Percentiles rank a stretch among this genome's conserved stretches.
These are phyloP conservation scores for Salvelinus namaycush DNA, from an alignment of 2,113 vertebrate species.

Conservation along the genomic window DNA sequence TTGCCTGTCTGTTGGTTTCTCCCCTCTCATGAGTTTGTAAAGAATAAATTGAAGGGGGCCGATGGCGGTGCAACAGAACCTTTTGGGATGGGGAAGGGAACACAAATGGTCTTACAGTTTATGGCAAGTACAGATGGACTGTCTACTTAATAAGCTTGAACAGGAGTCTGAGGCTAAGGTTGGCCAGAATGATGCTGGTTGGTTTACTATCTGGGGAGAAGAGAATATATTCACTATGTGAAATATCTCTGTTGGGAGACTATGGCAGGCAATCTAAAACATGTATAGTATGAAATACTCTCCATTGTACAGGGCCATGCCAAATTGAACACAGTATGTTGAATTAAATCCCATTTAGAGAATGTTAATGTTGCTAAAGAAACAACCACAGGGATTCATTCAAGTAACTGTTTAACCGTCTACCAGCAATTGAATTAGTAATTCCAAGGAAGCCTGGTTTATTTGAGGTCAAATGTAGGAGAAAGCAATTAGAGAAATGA, in stretches of 20 bases:
- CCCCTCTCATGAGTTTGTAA: slow-evolving; percentile 70
- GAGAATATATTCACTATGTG: background rate
- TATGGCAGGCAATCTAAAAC: too few relatives aligned
- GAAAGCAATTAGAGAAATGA: background rate
- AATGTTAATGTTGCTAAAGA: background rate
- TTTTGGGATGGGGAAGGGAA: slow-evolving; percentile 47
- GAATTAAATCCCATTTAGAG: background rate
- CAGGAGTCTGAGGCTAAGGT: background rate
- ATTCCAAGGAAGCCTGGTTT: background rate
- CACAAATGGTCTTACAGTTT: slow-evolving; percentile 58
- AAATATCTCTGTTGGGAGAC: background rate
- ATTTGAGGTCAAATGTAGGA: background rate
- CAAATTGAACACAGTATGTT: too few relatives aligned
- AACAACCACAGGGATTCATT: background rate
- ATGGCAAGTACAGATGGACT: slow-evolving; percentile 50
- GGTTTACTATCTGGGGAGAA: background rate
- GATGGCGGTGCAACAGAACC: slow-evolving; percentile 61
- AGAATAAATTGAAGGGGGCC: slow-evolving; percentile 83
- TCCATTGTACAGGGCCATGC: too few relatives aligned
- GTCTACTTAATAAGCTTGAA: background rate
- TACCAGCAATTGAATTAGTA: background rate
- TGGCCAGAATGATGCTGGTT: background rate
- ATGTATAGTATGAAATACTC: too few relatives aligned
- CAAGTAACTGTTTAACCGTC: too few relatives aligned
- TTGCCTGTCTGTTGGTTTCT: slow-evolving; percentile 59